Evolutionary conservation across 2,888 invertebrate species (phyloP).

Genomic region (Incurvaria masculella): DNA sequence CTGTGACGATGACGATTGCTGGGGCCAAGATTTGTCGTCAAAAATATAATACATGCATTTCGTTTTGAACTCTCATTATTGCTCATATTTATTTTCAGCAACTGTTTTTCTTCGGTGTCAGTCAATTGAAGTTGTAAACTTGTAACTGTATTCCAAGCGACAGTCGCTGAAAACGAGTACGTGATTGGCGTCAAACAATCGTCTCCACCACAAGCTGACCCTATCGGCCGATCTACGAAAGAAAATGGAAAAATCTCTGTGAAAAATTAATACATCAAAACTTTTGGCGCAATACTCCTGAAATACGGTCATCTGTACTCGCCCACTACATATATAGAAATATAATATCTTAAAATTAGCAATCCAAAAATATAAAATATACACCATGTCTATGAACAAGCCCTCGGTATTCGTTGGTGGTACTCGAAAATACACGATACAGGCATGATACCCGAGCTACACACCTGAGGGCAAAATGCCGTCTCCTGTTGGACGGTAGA

Average conservation of each 20-base stretch:
- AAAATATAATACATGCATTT: background rate
- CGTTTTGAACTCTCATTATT: background rate
- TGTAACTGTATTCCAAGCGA: too few species aligned
- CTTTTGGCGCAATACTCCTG: constrained; percentile 53
- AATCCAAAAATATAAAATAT: constrained; percentile 59
- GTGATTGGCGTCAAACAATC: too few species aligned
- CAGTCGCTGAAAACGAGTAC: too few species aligned
- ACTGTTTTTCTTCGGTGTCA: too few species aligned
- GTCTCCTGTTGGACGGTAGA: background rate
- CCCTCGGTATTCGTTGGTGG: too few species aligned
- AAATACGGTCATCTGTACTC: constrained; percentile 50
- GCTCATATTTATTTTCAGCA: too few species aligned
- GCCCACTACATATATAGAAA: constrained; percentile 57
- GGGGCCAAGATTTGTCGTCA: background rate
- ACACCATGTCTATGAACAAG: constrained; percentile 47
- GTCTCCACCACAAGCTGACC: constrained; percentile 51
- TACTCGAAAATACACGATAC: too few species aligned
- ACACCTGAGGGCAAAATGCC: background rate
- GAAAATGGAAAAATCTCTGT: constrained; percentile 39
- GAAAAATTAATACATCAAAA: constrained; percentile 56
- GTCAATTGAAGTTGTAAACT: too few species aligned
- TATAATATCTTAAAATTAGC: constrained; percentile 59
- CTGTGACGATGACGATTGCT: background rate
- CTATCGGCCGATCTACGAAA: constrained; percentile 38
- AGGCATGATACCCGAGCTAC: background rate